Base-by-base conservation (phyloP, 2,888 invertebrate species). In the Micoletzkya japonica region DNA sequence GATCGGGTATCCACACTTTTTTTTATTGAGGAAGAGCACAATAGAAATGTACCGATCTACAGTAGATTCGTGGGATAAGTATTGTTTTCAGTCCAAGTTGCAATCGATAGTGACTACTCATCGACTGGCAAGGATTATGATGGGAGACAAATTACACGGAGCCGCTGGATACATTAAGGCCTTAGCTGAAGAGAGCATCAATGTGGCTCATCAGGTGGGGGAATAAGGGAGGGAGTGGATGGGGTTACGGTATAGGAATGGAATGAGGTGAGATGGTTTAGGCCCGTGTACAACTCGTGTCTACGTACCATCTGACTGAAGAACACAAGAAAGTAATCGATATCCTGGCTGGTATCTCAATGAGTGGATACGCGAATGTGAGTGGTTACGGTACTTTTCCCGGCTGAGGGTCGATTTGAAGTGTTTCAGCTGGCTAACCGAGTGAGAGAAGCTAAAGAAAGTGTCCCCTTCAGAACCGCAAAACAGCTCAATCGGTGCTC, bases 341-440 rank as follows among this genome's bases (percentile, higher is more conserved):
- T 30, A 89, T 91, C 83, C 84, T 92, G 36, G 87, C 91, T 64
- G 87, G 88, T 68, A 86, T 92, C 57, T 88, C 90, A 2, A 90
- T 89, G 36, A 91, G 90, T 80, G 88, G 90, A 78, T 92, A 92
- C 82, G 90, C 90, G 82, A 89, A 90, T 84, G 90, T 91, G 37
- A 30, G 60, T 10, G n/a, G 34, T 26, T 57, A 57, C n/a, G 17
- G 17, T 52, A 52, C 4, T 52, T 14, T 17, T 14, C 14, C 20
- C 24, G 52, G 24, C 7, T 14, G n/a, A 52, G 6, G n/a, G 52
- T 52, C n/a, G 6, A 14, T 14, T 39, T 10, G 39, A 17, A 10
- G 7, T 10, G 7, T 17, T 39, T 10, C 39, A 17, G 7, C 39
- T 17, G n/a, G n/a, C n/a, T n/a, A n/a, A n/a, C n/a, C n/a, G n/a